phyloP scores from a whole-genome alignment of 2,113 vertebrate genomes.

The Maccullochella peelii region DNA sequence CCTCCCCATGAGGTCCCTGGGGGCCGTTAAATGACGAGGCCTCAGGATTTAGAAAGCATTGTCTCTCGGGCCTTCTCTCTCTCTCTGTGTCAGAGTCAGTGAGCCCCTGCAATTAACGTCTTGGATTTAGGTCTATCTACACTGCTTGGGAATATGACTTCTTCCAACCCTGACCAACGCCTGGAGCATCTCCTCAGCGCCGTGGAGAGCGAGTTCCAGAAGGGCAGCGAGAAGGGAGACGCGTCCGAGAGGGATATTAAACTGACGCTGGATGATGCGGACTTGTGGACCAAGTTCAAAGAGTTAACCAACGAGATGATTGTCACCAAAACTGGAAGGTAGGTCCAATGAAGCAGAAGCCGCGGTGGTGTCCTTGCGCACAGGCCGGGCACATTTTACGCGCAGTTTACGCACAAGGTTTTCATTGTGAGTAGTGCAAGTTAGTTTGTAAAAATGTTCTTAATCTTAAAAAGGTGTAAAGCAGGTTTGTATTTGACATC shows the following conservation, averaged over 20 bases:
- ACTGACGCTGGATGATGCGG: slow-evolving; percentile 84
- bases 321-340: slow-evolving; percentile 88
- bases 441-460: not conserved
- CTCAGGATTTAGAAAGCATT: slow-evolving; percentile 8
- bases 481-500: not conserved
- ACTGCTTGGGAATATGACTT: slow-evolving; percentile 79
- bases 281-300: slow-evolving; percentile 87
- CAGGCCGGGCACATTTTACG: slow-evolving; percentile 3
- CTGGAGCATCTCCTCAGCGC: slow-evolving; percentile 88
- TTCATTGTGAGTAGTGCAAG: fast-evolving
- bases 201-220: slow-evolving; percentile 86
- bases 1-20: slow-evolving; percentile 75
- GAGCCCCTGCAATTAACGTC: not conserved
- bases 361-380: not conserved
- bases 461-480: not conserved
- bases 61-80: slow-evolving; percentile 33
- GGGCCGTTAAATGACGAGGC: slow-evolving; percentile 80
- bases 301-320: slow-evolving; percentile 89
- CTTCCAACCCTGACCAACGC: slow-evolving; percentile 82
- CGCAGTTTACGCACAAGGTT: slow-evolving; percentile 24
- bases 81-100: slow-evolving; percentile 6
- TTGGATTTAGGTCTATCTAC: slow-evolving; percentile 12
- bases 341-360: not conserved
- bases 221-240: slow-evolving; percentile 87
- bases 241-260: slow-evolving; percentile 86